A percentile compares a stretch with the other conserved stretches of the same genome.
phyloP scores from a whole-genome alignment of 2,888 invertebrate genomes.

The Marasmarcha lunaedactyla region DNA sequence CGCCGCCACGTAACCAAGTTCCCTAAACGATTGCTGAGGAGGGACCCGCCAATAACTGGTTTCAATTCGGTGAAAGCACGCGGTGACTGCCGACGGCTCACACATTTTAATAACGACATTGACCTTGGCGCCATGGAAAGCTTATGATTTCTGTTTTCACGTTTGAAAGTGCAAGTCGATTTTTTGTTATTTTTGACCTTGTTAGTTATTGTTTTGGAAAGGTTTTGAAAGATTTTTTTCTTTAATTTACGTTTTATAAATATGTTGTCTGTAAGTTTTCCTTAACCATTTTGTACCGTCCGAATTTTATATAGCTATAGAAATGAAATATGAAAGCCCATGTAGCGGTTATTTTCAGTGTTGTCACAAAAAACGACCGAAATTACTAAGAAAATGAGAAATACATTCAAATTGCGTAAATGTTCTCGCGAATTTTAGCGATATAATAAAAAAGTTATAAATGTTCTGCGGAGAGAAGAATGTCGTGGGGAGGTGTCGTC shows the following conservation, averaged over 20 bases:
- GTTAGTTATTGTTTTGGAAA: too few species aligned
- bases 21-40: not conserved
- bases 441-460: not conserved
- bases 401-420: not conserved
- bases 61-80: not conserved
- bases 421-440: not conserved
- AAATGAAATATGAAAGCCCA: too few species aligned
- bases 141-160: too few species aligned
- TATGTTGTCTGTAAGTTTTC: too few species aligned
- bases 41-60: not conserved
- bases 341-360: too few species aligned
- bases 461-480: not conserved
- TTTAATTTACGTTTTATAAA: too few species aligned
- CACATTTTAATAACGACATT: not conserved
- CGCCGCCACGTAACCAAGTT: not conserved
- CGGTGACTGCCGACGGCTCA: not conserved
- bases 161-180: too few species aligned
- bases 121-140: not conserved
- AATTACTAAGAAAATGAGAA: not conserved
- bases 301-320: too few species aligned
- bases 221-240: too few species aligned
- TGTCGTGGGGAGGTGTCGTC: not conserved
- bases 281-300: too few species aligned
- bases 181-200: too few species aligned
- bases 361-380: not conserved